Evolutionary conservation across 1,140 invertebrate genomes (phyloP).

Genomic region (Leguminivora glycinivorella): DNA sequence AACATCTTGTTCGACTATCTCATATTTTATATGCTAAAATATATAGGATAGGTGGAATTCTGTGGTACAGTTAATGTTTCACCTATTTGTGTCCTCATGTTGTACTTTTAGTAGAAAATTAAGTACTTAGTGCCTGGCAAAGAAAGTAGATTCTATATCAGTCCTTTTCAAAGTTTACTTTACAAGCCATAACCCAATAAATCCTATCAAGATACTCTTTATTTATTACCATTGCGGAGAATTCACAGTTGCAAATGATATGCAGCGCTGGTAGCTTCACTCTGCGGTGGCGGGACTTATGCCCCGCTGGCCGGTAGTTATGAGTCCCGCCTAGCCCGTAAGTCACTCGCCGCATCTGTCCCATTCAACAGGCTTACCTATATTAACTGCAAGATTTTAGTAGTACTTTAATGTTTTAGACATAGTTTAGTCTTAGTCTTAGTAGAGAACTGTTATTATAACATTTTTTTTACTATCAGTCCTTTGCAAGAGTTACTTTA

Average conservation of each 20-base stretch:
- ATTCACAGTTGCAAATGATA: constrained; percentile 19
- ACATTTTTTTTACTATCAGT: too few relatives aligned
- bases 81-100: too few relatives aligned
- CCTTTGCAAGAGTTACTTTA: too few relatives aligned
- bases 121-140: too few relatives aligned
- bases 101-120: too few relatives aligned
- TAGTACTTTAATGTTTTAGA: neutral
- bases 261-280: constrained; percentile 20
- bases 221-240: constrained; percentile 1
- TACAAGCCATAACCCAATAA: neutral
- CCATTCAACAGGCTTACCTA: constrained; percentile 18
- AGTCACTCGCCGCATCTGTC: constrained; percentile 15
- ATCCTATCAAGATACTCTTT: neutral
- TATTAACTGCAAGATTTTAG: constrained; percentile 23
- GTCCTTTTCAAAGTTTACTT: neutral
- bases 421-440: neutral
- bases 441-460: too few relatives aligned
- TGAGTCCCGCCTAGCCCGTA: constrained; percentile 24
- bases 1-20: too few relatives aligned
- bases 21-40: too few relatives aligned
- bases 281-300: constrained; percentile 23
- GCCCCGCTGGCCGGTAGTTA: constrained; percentile 24
- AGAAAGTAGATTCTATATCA: too few relatives aligned
- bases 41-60: too few relatives aligned
- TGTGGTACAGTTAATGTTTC: too few relatives aligned